phyloP scores from a whole-genome alignment of 1,140 invertebrate genomes.

The Acromyrmex charruanus region DNA sequence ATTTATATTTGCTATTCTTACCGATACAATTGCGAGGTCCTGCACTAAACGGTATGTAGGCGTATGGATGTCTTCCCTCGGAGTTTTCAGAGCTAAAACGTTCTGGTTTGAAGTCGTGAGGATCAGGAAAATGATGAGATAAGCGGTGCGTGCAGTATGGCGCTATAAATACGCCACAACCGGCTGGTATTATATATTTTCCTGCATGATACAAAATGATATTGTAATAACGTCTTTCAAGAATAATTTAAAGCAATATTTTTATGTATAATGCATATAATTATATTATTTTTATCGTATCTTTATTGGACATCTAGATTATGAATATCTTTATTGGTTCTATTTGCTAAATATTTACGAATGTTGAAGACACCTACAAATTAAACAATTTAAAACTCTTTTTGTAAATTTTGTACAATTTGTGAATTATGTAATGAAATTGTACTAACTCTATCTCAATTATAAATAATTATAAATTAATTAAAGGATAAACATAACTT shows the following conservation, averaged over 20 bases:
- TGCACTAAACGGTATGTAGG: conserved; percentile 91
- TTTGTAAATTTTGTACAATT: too few species aligned
- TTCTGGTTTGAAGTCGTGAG: conserved; percentile 91
- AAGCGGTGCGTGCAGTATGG: conserved; percentile 90
- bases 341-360: not conserved
- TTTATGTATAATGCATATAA: not conserved
- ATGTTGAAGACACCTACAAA: not conserved
- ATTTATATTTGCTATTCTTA: conserved; percentile 72
- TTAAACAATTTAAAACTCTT: too few species aligned
- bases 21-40: conserved; percentile 91
- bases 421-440: too few species aligned
- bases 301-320: not conserved
- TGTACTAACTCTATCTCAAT: too few species aligned
- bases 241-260: not conserved
- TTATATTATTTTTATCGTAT: conserved; percentile 11
- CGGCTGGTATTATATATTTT: conserved; percentile 81
- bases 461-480: too few species aligned
- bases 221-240: conserved; percentile 5
- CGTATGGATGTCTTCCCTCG: conserved; percentile 88
- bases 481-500: too few species aligned
- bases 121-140: conserved; percentile 89
- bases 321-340: not conserved
- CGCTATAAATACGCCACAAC: conserved; percentile 84
- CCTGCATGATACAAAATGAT: conserved; percentile 61
- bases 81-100: conserved; percentile 88